Evolutionary conservation across 2,797 vertebrate genomes (phyloP).

Genomic region (Poliocrania exsul): DNA sequence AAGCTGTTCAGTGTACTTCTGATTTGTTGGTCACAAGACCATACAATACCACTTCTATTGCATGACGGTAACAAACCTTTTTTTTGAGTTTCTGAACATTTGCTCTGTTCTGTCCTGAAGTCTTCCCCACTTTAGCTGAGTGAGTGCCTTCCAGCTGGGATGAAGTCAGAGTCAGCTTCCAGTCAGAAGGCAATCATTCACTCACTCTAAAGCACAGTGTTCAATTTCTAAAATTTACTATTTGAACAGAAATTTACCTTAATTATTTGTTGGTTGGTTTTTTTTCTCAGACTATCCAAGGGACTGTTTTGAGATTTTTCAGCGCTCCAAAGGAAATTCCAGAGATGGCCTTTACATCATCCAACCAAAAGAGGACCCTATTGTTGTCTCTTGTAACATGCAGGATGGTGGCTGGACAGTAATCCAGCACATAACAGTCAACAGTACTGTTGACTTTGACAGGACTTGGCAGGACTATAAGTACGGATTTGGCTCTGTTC

Average conservation of each 20-base stretch:
- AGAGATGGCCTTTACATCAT: slow-evolving; percentile 87
- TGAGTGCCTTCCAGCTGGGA: background rate
- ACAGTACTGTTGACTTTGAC: slow-evolving; percentile 85
- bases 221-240: background rate
- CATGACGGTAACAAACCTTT: background rate
- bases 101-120: background rate
- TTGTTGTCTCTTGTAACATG: slow-evolving; percentile 86
- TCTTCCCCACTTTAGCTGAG: background rate
- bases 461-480: slow-evolving; percentile 86
- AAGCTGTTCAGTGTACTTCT: background rate
- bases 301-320: slow-evolving; percentile 87
- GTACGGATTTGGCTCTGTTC: slow-evolving; percentile 80
- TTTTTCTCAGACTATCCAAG: slow-evolving; percentile 77
- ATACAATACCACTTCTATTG: background rate
- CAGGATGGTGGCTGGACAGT: slow-evolving; percentile 89
- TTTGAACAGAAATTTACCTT: background rate
- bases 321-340: slow-evolving; percentile 78
- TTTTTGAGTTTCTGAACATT: background rate
- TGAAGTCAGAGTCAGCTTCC: background rate
- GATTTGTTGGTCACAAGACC: background rate
- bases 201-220: background rate
- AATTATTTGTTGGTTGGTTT: background rate
- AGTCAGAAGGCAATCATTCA: background rate
- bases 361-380: slow-evolving; percentile 76
- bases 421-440: slow-evolving; percentile 88